These are phyloP conservation scores for Neoitamus cyanurus DNA, from an alignment of 2,888 invertebrate genomes.

Conservation along the genomic window DNA sequence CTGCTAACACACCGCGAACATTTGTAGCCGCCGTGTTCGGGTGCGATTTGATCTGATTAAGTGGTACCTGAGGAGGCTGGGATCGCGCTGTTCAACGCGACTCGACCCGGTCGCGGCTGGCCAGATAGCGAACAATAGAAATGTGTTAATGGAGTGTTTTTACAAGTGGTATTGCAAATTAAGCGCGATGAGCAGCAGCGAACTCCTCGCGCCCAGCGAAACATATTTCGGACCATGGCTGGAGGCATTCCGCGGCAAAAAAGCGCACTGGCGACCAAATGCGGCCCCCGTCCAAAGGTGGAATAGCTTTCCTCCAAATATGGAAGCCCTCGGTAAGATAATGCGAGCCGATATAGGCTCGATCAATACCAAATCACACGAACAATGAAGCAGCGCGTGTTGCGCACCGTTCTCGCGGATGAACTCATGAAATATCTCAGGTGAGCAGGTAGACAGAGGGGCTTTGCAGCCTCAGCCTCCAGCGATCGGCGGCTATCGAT, in stretches of 20 bases:
- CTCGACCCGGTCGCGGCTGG: not conserved
- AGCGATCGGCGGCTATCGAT: not conserved
- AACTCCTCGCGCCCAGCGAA: not conserved
- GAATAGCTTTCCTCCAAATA: constrained; percentile 31
- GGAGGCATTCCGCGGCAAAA: constrained; percentile 4
- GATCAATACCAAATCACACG: constrained; percentile 17
- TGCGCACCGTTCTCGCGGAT: constrained; percentile 44
- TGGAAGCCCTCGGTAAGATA: constrained; percentile 4
- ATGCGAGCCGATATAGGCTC: constrained; percentile 18
- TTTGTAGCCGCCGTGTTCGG: constrained; percentile 27
- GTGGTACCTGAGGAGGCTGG: constrained; percentile 9
- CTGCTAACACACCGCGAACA: constrained; percentile 28
- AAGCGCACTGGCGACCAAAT: not conserved
- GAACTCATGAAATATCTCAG: constrained; percentile 37
- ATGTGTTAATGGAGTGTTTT: constrained; percentile 25
- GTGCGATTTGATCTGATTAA: constrained; percentile 35
- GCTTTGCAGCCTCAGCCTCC: not conserved
- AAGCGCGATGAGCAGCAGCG: not conserved
- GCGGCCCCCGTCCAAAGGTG: constrained; percentile 4
- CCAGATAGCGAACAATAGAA: not conserved
- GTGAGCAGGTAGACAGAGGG: not conserved
- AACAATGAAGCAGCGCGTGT: constrained; percentile 52
- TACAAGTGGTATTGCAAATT: constrained; percentile 13
- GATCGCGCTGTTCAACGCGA: not conserved
- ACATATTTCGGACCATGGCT: constrained; percentile 26